These are phyloP conservation scores for Leptopilina boulardi DNA, from an alignment of 1,140 invertebrate species.

Conservation along the genomic window DNA sequence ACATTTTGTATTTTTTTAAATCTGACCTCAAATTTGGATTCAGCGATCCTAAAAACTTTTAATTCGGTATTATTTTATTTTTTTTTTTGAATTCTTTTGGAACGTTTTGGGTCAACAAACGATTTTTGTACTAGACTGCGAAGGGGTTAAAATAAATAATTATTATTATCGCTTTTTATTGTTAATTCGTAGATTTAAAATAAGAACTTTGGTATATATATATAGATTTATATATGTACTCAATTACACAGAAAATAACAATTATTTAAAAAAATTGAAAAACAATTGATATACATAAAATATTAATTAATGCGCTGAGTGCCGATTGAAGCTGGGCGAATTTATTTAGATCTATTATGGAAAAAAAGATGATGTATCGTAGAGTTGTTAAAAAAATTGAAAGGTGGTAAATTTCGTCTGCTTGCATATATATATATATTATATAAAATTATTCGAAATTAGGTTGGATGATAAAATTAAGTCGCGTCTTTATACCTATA, in stretches of 20 bases:
- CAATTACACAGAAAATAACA: not conserved
- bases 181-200: slow-evolving; percentile 1
- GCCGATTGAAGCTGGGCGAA: slow-evolving; percentile 53
- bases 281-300: not conserved
- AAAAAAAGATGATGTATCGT: slow-evolving; percentile 16
- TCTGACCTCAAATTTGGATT: no score
- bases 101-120: no score
- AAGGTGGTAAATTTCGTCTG: not conserved
- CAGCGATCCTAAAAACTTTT: no score
- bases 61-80: no score
- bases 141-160: no score
- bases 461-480: slow-evolving; percentile 27
- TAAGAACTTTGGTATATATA: slow-evolving; percentile 11
- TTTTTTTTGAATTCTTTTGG: no score
- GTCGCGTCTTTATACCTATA: not conserved
- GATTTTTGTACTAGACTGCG: no score
- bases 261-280: slow-evolving; percentile 4
- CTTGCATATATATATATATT: not conserved
- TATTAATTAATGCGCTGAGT: slow-evolving; percentile 46
- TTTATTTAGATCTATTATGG: slow-evolving; percentile 11
- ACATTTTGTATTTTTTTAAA: no score
- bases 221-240: slow-evolving; percentile 4
- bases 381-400: slow-evolving; percentile 9
- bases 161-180: slow-evolving; percentile 27
- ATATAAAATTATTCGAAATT: not conserved